Evolutionary conservation across 2,113 vertebrate species (phyloP).

Genomic region (Perognathus longimembris): DNA sequence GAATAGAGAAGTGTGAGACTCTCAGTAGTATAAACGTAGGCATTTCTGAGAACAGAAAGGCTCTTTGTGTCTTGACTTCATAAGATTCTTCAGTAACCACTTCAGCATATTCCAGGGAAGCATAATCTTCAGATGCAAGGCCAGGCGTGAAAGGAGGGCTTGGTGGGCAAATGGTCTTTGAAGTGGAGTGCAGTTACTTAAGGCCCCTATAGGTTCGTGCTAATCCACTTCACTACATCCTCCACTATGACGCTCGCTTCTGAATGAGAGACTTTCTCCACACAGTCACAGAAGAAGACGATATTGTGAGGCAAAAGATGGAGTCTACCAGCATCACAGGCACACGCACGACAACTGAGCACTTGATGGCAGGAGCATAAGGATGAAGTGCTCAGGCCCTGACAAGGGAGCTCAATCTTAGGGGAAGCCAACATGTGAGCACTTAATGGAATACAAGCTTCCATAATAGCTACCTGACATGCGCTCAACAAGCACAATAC

Average conservation of each 20-base stretch:
- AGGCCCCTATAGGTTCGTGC: constrained; percentile 33
- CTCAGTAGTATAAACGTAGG: constrained; percentile 71
- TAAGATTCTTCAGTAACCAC: constrained; percentile 68
- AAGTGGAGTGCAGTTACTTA: constrained; percentile 72
- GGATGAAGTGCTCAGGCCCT: constrained; percentile 1
- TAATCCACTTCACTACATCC: constrained; percentile 62
- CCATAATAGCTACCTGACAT: not conserved
- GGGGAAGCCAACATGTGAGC: not conserved
- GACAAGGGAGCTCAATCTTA: not conserved
- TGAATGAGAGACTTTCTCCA: constrained; percentile 51
- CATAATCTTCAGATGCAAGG: constrained; percentile 69
- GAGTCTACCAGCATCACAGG: constrained; percentile 52
- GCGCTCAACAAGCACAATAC: not conserved
- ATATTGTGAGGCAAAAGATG: constrained; percentile 41
- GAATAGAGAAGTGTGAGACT: constrained; percentile 69
- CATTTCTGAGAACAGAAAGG: constrained; percentile 75
- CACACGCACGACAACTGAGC: not conserved
- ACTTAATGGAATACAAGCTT: not conserved
- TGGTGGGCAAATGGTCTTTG: constrained; percentile 63
- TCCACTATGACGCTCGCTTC: not conserved
- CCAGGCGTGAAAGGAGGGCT: constrained; percentile 51
- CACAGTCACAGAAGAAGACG: constrained; percentile 28
- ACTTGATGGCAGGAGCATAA: constrained; percentile 2
- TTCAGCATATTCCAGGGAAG: constrained; percentile 75
- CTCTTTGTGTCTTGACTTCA: constrained; percentile 76